phyloP scores from a whole-genome alignment of 2,797 vertebrate genomes.

The Thamnophis elegans region DNA sequence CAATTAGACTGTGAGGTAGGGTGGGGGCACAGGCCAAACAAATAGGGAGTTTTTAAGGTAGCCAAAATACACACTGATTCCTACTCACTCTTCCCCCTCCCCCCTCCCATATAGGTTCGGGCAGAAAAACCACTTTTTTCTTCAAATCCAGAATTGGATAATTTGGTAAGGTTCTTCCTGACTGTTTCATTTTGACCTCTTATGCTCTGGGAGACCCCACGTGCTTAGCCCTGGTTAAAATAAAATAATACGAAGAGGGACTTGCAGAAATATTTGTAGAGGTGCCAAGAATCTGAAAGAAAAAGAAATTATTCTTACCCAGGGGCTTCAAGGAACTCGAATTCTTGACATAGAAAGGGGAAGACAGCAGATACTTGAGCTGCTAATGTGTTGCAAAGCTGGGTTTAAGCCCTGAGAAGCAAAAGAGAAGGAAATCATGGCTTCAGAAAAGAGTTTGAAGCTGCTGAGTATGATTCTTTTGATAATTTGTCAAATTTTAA shows the following conservation, averaged over 20 bases:
- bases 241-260: background rate
- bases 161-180: constrained; percentile 89
- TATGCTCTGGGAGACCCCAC: background rate
- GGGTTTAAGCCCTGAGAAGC: constrained; percentile 63
- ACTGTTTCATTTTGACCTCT: constrained; percentile 2
- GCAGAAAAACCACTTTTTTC: constrained; percentile 99
- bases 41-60: background rate
- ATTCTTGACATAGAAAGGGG: constrained; percentile 56
- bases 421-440: constrained; percentile 71
- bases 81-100: constrained; percentile 27
- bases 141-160: constrained; percentile 98
- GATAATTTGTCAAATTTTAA: constrained; percentile 76
- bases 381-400: constrained; percentile 62
- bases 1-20: background rate
- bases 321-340: constrained; percentile 46
- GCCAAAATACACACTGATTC: constrained; percentile 40
- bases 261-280: background rate
- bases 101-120: constrained; percentile 82
- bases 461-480: constrained; percentile 71
- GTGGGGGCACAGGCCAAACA: background rate
- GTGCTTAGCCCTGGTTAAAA: background rate
- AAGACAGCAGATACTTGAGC: constrained; percentile 49
- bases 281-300: background rate
- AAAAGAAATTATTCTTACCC: background rate
- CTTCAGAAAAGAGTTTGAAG: constrained; percentile 59